These are phyloP conservation scores for Hypocryptadius cinnamomeus DNA, from an alignment of 2,113 vertebrate genomes.

Conservation along the genomic window DNA sequence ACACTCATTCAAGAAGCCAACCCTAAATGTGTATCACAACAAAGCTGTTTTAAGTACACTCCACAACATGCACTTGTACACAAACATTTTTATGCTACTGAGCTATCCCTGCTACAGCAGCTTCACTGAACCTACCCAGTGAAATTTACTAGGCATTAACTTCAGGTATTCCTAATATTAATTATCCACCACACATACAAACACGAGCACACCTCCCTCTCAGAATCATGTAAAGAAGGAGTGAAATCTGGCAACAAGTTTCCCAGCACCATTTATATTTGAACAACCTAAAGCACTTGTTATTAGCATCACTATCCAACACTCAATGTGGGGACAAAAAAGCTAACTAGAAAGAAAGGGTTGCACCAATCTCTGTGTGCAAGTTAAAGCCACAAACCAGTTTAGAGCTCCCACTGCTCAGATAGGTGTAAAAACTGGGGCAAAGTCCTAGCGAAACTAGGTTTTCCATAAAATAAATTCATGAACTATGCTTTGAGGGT, in stretches of 20 bases:
- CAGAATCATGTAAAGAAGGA: not conserved
- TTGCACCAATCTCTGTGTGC: not conserved
- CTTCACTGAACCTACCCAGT: not conserved
- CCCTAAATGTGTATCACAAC: not conserved
- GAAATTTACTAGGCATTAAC: not conserved
- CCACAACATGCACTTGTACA: not conserved
- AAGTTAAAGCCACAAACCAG: not conserved
- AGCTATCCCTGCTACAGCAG: rapidly evolving
- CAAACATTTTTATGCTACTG: not conserved
- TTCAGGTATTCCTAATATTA: not conserved
- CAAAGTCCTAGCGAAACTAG: not conserved
- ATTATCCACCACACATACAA: not conserved
- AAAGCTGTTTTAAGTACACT: not conserved
- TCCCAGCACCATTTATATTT: not conserved
- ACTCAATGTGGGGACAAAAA: not conserved
- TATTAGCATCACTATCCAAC: not conserved
- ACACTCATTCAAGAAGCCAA: not conserved
- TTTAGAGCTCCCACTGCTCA: not conserved
- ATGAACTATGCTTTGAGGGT: not conserved
- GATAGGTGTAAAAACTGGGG: not conserved
- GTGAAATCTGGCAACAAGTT: not conserved
- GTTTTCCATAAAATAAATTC: not conserved
- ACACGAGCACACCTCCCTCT: not conserved
- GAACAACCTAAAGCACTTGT: not conserved
- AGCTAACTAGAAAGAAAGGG: not conserved